Evolutionary conservation across 1,140 invertebrate genomes (phyloP).

Genomic region (Triops cancriformis): DNA sequence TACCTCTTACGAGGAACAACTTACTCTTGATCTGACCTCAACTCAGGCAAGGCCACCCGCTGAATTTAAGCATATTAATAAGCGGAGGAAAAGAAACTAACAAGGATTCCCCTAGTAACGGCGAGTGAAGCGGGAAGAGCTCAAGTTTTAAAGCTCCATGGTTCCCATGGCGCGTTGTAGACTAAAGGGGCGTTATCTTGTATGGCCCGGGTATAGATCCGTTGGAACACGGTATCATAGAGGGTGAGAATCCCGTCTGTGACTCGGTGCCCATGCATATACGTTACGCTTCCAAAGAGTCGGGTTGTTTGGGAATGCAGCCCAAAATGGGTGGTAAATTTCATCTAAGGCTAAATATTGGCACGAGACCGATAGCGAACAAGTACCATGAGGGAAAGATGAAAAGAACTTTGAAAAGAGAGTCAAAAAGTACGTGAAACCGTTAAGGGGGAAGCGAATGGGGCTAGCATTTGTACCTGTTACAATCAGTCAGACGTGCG

Average conservation of each 20-base stretch:
- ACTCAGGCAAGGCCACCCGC: slow-evolving; percentile 62
- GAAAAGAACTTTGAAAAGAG: slow-evolving; percentile 83
- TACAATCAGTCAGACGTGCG: not conserved
- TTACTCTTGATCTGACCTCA: too few species aligned
- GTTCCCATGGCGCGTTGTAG: too few species aligned
- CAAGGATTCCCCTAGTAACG: slow-evolving; percentile 76
- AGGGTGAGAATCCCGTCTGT: slow-evolving; percentile 62
- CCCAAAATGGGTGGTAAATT: slow-evolving; percentile 72
- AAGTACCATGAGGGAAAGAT: slow-evolving; percentile 87
- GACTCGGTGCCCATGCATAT: slow-evolving; percentile 44
- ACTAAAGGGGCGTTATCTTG: too few species aligned
- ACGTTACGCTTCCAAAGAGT: slow-evolving; percentile 54
- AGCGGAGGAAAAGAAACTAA: slow-evolving; percentile 90
- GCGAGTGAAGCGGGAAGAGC: slow-evolving; percentile 73
- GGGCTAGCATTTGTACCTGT: slow-evolving; percentile 32
- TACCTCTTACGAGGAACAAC: too few species aligned
- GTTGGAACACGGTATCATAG: too few species aligned
- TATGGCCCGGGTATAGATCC: too few species aligned
- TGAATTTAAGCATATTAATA: slow-evolving; percentile 82
- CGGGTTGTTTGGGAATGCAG: slow-evolving; percentile 77
- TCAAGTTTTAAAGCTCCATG: slow-evolving; percentile 62
- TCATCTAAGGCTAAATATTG: slow-evolving; percentile 78
- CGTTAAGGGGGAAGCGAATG: slow-evolving; percentile 56
- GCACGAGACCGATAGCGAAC: slow-evolving; percentile 76
- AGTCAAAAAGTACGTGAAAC: slow-evolving; percentile 78